Percentiles rank a stretch among this genome's conserved stretches.
Evolutionary conservation across 2,888 invertebrate genomes (phyloP).

Genomic region (Xestia ashworthii): DNA sequence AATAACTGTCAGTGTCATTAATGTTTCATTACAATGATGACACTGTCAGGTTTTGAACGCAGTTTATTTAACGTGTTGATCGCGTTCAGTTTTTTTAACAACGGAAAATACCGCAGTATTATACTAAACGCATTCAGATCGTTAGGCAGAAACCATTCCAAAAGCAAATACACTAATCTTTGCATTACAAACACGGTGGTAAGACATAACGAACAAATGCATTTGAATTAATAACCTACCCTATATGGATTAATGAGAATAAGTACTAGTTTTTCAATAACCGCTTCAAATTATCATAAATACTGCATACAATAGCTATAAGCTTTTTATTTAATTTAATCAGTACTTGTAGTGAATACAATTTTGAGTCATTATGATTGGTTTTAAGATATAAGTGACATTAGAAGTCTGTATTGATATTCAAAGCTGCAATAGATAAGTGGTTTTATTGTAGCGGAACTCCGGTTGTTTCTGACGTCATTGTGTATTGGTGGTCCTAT

Average conservation of each 20-base stretch:
- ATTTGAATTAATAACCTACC: slow-evolving; percentile 56
- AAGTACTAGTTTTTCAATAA: slow-evolving; percentile 53
- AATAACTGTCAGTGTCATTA: not conserved
- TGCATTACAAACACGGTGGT: slow-evolving; percentile 29
- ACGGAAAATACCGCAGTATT: too few relatives aligned
- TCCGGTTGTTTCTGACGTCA: slow-evolving; percentile 13
- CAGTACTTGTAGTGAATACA: slow-evolving; percentile 15
- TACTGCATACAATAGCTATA: slow-evolving; percentile 46
- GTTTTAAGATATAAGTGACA: slow-evolving; percentile 37
- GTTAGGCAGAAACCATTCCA: slow-evolving; percentile 30
- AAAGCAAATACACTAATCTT: slow-evolving; percentile 34
- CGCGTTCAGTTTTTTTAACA: not conserved
- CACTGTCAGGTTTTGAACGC: not conserved
- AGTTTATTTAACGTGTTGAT: too few relatives aligned
- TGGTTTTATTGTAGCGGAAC: slow-evolving; percentile 30
- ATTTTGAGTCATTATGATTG: slow-evolving; percentile 34
- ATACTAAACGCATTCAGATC: too few relatives aligned
- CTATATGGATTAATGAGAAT: slow-evolving; percentile 56
- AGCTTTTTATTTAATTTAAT: slow-evolving; percentile 45
- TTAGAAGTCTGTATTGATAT: slow-evolving; percentile 5
- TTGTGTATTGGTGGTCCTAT: slow-evolving; percentile 6
- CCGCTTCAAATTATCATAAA: slow-evolving; percentile 33
- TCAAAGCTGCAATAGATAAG: not conserved
- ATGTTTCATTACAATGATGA: not conserved
- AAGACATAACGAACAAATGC: slow-evolving; percentile 44